Evolutionary conservation across 2,113 vertebrate species (phyloP).

Genomic region (Muntiacus muntjak): DNA sequence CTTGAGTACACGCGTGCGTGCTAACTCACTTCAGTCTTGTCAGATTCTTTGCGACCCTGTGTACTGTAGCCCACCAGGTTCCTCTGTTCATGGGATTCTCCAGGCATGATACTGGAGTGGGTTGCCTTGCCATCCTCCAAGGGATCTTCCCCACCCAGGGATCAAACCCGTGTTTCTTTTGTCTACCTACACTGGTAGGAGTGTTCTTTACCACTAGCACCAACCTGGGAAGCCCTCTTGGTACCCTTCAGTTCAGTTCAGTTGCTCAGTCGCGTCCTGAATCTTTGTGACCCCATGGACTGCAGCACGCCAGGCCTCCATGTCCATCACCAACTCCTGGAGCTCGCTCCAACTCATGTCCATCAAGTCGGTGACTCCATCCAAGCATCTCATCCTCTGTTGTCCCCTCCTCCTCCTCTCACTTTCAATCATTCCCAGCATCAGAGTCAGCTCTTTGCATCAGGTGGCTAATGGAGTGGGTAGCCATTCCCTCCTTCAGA

Average conservation of each 20-base stretch:
- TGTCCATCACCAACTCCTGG: background rate
- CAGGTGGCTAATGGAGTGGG: background rate
- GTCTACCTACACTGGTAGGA: background rate
- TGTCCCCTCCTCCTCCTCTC: background rate
- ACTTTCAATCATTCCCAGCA: background rate
- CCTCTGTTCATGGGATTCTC: background rate
- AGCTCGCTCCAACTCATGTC: background rate
- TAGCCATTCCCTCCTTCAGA: background rate
- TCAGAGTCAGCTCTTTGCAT: background rate
- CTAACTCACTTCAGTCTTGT: background rate
- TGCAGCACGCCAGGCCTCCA: background rate
- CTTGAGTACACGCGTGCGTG: rapidly evolving
- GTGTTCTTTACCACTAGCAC: background rate
- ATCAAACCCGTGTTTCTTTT: background rate
- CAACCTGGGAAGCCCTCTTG: background rate
- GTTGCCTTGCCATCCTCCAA: background rate
- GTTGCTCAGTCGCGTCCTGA: rapidly evolving
- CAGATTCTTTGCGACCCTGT: background rate
- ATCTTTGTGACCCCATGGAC: background rate
- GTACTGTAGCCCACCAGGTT: background rate
- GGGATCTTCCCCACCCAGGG: background rate
- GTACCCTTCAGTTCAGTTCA: background rate
- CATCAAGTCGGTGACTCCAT: background rate
- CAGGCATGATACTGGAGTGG: background rate
- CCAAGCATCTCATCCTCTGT: background rate